Base-by-base conservation (phyloP, 2,797 vertebrate genomes). In the Gymnocypris eckloni region DNA sequence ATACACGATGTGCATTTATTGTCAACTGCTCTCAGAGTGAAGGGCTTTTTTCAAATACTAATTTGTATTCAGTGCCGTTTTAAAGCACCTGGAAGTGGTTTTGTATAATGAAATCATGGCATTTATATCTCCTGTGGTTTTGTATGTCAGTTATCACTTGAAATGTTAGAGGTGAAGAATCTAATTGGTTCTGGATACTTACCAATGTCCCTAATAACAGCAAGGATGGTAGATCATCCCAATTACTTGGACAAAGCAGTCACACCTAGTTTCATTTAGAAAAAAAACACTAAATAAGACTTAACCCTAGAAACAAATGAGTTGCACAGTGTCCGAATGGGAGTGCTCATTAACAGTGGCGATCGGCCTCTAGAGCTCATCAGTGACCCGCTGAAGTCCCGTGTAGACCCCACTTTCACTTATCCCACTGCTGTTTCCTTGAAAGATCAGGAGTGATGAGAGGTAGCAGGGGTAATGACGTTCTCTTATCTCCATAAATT, bases 401-500 rank as follows among this genome's bases (percentile, higher is more conserved):
- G 16, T 43, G 20, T 22, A 64, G 37, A 67, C 45, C 78, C 73
- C 18, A 13, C 79, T 76, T 67, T 81, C 48, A 76, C 33, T 28
- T 64, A 77, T 72, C 67, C 10, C 54, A 72, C 73, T 64, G 56
- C 67, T 28, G 54, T 28, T 73, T 48, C 56, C 37, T 66, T 67
- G 15, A 59, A 20, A 77, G 56, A 61, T 83, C 81, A 71, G 67
- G 54, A n/a, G 71, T 79, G 87, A 90, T 86, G 87, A 86, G 67
- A 75, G 67, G 50, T 87, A 86, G 83, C 83, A 87, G 72, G 39
- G 59, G n/a, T 87, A 88, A 90, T 86, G 76, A 71, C 39, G 18
- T 61, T 64, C 83, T 81, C 56, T 88, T 81, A 83, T 86, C 86
- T 83, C 71, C 78, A 83, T 87, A 87, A 90, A 88, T 86, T 87